Base-by-base conservation (phyloP, 2,113 vertebrate species). In the Petromus typicus region DNA sequence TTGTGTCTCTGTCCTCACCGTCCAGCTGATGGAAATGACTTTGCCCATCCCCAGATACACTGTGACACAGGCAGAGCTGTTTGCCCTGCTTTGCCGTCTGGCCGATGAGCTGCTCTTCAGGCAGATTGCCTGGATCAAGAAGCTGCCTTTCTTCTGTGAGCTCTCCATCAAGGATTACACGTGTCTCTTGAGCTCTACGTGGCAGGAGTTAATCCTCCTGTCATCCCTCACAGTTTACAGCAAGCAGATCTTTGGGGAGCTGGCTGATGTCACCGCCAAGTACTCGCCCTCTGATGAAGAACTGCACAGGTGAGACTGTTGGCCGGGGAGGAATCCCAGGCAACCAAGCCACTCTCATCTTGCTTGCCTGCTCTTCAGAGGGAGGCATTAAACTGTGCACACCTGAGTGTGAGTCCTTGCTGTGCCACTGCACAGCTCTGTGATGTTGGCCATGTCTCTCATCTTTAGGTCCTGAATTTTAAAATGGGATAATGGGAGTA, bases 131-230 rank as follows among this genome's bases (percentile, higher is more conserved):
- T 99, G 99, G 99, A 99, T 99, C 98, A 99, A 99, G 98, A 99
- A 99, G 98, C 99, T 99, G 98, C 99, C 99, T 0, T 99, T 99
- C 98, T 99, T 99, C 99, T 99, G 99, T 0, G 99, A 99, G 90
- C 99, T 99, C 93, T 99, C 99, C 98, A 99, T 99, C 97, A 99
- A 99, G 97, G 99, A 99, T 99, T 99, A 99, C 98, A 99, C 99
- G 81, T 99, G 99, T 97, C 99, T 99, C 97, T 98, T 99, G 94
- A 99, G 99, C 97, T 99, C 99, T 73, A 99, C 99, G 0, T 99
- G 99, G 99, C 99, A 99, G 98, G 99, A 99, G 98, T 98, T 99
- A 93, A 99, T 99, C 98, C 99, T 99, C 96, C 99, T 99, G 16
- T 99, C 99, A 93, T 99, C 99, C 75, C 99, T 99, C 97, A 99